Evolutionary conservation across 2,113 vertebrate genomes (phyloP).

Genomic region (Sander lucioperca): DNA sequence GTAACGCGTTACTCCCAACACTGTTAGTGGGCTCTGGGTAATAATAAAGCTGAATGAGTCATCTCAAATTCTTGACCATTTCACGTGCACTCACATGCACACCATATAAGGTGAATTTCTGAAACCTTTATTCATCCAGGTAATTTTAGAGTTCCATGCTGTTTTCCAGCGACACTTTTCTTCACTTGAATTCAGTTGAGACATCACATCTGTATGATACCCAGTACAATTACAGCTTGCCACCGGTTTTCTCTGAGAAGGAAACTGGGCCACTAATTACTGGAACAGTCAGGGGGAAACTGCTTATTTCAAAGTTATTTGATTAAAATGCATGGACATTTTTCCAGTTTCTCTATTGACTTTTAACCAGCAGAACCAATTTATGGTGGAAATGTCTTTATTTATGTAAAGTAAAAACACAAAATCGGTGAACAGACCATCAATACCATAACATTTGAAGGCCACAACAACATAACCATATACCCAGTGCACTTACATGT

Average conservation of each 20-base stretch:
- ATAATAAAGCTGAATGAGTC: conserved; percentile 34
- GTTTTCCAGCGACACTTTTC: background rate
- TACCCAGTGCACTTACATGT: background rate
- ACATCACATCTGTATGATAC: background rate
- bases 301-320: background rate
- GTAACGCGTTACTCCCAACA: too few species aligned
- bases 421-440: background rate
- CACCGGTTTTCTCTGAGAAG: background rate
- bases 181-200: background rate
- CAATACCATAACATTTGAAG: background rate
- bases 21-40: background rate
- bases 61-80: conserved; percentile 4
- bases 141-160: background rate
- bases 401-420: too few species aligned
- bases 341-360: background rate
- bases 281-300: background rate
- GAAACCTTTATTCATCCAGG: background rate
- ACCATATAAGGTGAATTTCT: background rate
- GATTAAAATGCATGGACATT: background rate
- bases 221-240: background rate
- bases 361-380: too few species aligned
- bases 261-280: background rate
- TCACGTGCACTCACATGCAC: background rate
- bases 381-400: too few species aligned
- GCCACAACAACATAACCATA: background rate